A percentile compares a stretch with the other conserved stretches of the same genome.
phyloP scores from a whole-genome alignment of 1,140 invertebrate genomes.

The Formica exsecta region DNA sequence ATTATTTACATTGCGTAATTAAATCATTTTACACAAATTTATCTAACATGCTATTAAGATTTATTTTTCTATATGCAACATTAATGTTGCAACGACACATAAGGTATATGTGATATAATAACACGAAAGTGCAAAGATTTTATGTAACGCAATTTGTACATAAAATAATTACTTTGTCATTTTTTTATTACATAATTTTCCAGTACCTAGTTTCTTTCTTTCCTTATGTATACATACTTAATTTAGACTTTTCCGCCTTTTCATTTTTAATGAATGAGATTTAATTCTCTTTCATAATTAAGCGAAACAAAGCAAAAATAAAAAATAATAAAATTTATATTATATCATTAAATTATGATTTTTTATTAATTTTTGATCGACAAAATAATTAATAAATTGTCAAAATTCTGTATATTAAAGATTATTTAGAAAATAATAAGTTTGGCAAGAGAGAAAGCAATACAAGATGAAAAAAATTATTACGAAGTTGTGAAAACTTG shows the following conservation, averaged over 20 bases:
- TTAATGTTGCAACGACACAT: not conserved
- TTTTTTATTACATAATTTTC: conserved; percentile 18
- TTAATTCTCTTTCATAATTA: not conserved
- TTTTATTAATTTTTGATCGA: not conserved
- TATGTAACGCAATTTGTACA: conserved; percentile 8
- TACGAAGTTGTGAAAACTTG: not conserved
- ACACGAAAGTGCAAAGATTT: conserved; percentile 4
- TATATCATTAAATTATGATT: not conserved
- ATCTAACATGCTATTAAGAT: not conserved
- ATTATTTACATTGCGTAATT: not conserved
- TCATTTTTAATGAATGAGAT: not conserved
- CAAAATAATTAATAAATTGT: not conserved
- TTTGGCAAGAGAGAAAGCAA: conserved; percentile 1
- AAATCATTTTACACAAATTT: not conserved
- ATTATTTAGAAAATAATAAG: not conserved
- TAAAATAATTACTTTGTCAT: not conserved
- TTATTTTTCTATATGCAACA: not conserved
- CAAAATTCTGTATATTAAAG: too few relatives aligned
- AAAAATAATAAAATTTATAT: not conserved
- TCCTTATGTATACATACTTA: not conserved
- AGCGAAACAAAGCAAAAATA: not conserved
- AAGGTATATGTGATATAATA: not conserved
- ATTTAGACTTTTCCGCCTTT: not conserved
- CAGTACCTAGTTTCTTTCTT: not conserved
- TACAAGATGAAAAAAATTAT: conserved; percentile 21